Evolutionary conservation across 2,888 invertebrate genomes (phyloP).

Genomic region (Lomographa bimaculata): DNA sequence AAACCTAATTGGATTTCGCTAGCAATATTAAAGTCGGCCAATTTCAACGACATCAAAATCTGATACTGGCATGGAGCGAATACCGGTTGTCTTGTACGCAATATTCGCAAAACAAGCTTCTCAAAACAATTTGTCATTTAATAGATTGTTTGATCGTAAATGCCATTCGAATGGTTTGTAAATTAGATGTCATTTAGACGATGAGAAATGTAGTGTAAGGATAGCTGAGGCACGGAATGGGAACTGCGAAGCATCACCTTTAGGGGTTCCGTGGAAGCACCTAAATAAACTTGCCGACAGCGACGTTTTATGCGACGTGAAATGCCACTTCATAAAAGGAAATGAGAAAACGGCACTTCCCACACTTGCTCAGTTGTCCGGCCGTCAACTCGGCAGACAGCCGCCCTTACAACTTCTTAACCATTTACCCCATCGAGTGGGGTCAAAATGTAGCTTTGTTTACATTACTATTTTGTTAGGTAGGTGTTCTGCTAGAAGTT

Average conservation of each 20-base stretch:
- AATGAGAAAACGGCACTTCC: constrained; percentile 45
- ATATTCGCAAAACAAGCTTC: constrained; percentile 37
- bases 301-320: constrained; percentile 29
- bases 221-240: too few relatives aligned
- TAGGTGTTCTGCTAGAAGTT: constrained; percentile 45
- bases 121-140: constrained; percentile 43
- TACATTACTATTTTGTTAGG: constrained; percentile 43
- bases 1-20: constrained; percentile 31
- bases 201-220: too few relatives aligned
- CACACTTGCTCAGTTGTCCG: constrained; percentile 28
- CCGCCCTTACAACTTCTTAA: constrained; percentile 27
- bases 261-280: too few relatives aligned
- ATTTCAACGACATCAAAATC: constrained; percentile 30
- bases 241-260: too few relatives aligned
- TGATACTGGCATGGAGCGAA: constrained; percentile 22
- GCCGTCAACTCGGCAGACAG: constrained; percentile 26
- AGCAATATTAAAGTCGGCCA: constrained; percentile 27
- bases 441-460: constrained; percentile 46
- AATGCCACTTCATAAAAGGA: constrained; percentile 43
- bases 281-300: constrained; percentile 27
- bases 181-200: too few relatives aligned
- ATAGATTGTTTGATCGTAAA: constrained; percentile 34
- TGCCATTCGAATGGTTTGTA: constrained; percentile 27
- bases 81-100: constrained; percentile 28
- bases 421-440: constrained; percentile 29